Evolutionary conservation across 2,797 vertebrate genomes (phyloP), one percentile per base, ranked within the genome.

Genomic region (Alauda arvensis): DNA sequence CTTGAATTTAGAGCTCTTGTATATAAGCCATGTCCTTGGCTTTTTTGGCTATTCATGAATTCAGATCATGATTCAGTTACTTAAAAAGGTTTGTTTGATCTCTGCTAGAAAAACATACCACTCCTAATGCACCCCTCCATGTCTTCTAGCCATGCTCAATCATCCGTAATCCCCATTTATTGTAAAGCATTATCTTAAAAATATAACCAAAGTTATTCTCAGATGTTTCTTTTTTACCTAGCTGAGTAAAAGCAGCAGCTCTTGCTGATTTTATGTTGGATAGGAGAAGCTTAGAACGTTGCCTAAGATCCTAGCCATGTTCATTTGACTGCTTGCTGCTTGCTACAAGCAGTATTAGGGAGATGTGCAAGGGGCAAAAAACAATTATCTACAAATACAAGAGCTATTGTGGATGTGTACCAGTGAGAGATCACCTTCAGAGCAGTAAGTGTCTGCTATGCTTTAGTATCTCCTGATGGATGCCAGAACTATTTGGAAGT

Each of bases 331-430:
- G 11, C 31, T 75, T 8, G 0, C 19, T 79, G 16, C 18, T 45
- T 1, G 0, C 9, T 40, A 12, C 13, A 28, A 29, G 14, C 16
- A 23, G 7, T 67, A 20, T 70, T 51, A 60, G 51, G 12, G 25
- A 62, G 29, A 55, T 53, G 31, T 6, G 3, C 4, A 3, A 14
- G 4, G 25, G 13, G 3, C 9, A 3, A 3, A 28, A 46, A 25
- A 39, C 15, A 48, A 8, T 45, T 2, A 5, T 67, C 23, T 77
- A 18, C 33, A 59, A 21, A 16, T 49, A 37, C 37, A 57, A 55
- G 31, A 69, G 31, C 18, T 51, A 0, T 1, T 57, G 12, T 34
- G 23, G 42, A 12, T 55, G 23, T 24, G 20, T 85, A 14, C 24
- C 25, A 42, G 18, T 33, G 26, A 53, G 55, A 74, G 25, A 60